Conservation (phyloP, 2,888 invertebrate species). For the Pemphredon lugubris region DNA sequence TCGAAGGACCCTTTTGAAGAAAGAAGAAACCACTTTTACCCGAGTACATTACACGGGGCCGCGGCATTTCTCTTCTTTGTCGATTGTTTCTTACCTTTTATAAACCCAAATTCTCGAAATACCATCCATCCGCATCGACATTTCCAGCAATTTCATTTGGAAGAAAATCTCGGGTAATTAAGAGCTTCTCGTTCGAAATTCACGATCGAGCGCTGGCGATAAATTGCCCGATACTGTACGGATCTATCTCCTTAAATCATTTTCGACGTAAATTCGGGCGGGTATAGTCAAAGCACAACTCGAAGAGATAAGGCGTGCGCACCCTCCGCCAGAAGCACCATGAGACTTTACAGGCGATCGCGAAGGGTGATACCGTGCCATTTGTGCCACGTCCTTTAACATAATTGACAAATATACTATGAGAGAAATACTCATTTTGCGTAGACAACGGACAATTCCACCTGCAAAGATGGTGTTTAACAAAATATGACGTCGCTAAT, state of each 20-base stretch:
- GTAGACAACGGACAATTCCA: too few species aligned
- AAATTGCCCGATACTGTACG: constrained; percentile 34
- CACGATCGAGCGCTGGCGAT: constrained; percentile 15
- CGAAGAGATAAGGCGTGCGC: constrained; percentile 40
- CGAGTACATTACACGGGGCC: constrained; percentile 11
- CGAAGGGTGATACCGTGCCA: constrained; percentile 10
- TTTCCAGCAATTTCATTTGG: constrained; percentile 46
- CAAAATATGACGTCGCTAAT: too few species aligned
- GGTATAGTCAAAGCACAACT: constrained; percentile 18
- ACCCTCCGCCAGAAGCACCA: constrained; percentile 12
- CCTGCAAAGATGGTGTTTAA: too few species aligned
- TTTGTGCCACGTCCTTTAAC: constrained; percentile 20
- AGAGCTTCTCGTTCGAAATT: constrained; percentile 14
- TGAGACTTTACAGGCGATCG: constrained; percentile 38
- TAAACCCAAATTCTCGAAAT: constrained; percentile 20
- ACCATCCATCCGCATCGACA: constrained; percentile 30
- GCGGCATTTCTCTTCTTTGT: background rate
- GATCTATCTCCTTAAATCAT: constrained; percentile 63
- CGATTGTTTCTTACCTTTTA: constrained; percentile 20
- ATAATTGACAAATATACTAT: constrained; percentile 20
- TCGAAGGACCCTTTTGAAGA: constrained; percentile 11
- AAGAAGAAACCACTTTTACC: too few species aligned
- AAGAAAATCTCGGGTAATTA: constrained; percentile 62
- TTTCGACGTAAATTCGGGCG: constrained; percentile 41
- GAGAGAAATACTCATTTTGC: background rate